Conservation (phyloP, 2,113 vertebrate species). For the Rhinopithecus roxellana region DNA sequence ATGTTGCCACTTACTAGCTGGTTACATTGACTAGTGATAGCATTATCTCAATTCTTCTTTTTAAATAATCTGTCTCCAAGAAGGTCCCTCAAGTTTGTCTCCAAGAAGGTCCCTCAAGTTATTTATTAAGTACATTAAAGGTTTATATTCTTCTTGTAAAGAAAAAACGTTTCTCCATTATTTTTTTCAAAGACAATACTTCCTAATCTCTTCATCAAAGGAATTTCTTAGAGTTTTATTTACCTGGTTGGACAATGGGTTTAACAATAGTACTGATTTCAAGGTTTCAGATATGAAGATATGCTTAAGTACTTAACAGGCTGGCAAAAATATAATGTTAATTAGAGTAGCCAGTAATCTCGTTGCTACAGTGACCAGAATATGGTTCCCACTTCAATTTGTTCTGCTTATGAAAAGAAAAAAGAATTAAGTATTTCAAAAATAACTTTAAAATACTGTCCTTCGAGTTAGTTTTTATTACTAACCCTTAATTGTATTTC, state of each 20-base stretch:
- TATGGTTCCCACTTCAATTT: background rate
- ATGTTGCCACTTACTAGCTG: background rate
- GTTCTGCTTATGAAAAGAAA: background rate
- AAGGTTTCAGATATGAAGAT: background rate
- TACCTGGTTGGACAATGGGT: background rate
- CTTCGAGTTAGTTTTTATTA: background rate
- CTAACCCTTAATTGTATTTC: background rate
- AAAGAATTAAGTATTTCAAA: background rate
- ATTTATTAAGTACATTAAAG: background rate
- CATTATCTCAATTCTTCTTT: background rate
- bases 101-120: background rate
- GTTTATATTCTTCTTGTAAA: background rate
- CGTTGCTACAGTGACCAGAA: background rate
- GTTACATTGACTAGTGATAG: background rate
- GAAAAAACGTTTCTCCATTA: background rate
- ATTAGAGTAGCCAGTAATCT: background rate
- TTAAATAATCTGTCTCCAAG: background rate
- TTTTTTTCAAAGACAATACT: background rate
- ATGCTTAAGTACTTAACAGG: background rate
- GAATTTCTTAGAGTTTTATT: background rate
- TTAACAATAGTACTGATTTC: background rate
- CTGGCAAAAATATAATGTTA: background rate
- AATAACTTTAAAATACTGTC: background rate
- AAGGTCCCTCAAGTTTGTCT: background rate
- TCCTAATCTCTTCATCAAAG: background rate